A percentile compares a stretch with the other conserved stretches of the same genome.
Conservation (phyloP, 2,888 invertebrate genomes). For the Axea sp. region DNA sequence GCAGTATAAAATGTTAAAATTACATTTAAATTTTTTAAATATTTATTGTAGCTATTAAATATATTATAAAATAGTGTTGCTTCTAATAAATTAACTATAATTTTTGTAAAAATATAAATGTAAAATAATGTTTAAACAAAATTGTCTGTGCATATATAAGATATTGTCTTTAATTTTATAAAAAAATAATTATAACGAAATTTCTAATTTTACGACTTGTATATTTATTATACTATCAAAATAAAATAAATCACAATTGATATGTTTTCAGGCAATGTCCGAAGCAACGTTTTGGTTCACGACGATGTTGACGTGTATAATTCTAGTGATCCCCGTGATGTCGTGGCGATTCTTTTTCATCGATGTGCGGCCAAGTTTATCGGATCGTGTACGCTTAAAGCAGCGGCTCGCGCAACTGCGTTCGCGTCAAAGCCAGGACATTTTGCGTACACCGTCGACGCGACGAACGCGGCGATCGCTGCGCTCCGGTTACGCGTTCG, state of each 20-base stretch:
- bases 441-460: slow-evolving; percentile 91
- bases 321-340: slow-evolving; percentile 94
- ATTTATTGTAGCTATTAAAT: too few species aligned
- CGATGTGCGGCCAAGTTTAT: slow-evolving; percentile 93
- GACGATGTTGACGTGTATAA: slow-evolving; percentile 87
- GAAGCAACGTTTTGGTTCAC: slow-evolving; percentile 95
- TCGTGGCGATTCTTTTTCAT: slow-evolving; percentile 97
- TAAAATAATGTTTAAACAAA: too few species aligned
- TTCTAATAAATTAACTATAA: too few species aligned
- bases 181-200: too few species aligned
- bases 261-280: slow-evolving; percentile 85
- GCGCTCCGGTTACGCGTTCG: slow-evolving; percentile 98
- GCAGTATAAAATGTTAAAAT: too few species aligned
- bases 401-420: slow-evolving; percentile 85
- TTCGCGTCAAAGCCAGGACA: slow-evolving; percentile 87
- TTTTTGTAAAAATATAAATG: too few species aligned
- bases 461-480: slow-evolving; percentile 93
- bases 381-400: slow-evolving; percentile 93
- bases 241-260: not conserved
- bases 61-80: too few species aligned
- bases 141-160: too few species aligned
- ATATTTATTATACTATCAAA: too few species aligned
- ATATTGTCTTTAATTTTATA: too few species aligned
- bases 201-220: too few species aligned
- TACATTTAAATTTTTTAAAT: too few species aligned